Percentiles rank a stretch among this genome's conserved stretches.
Conservation (phyloP, 2,113 vertebrate species). For the Lagopus leucura region DNA sequence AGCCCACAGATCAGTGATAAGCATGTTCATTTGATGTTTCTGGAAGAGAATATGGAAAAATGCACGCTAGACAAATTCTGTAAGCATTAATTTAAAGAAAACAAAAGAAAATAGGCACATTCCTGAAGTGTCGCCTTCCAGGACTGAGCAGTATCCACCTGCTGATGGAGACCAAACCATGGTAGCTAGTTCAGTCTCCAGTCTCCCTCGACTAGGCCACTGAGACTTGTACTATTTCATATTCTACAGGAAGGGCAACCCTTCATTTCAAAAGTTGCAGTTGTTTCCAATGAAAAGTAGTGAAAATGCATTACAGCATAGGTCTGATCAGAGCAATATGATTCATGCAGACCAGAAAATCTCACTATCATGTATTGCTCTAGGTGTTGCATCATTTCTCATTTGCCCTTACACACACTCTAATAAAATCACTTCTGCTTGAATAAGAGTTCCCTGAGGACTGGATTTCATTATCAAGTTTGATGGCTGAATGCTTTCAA, state of each 20-base stretch:
- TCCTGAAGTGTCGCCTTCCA: background rate
- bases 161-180: background rate
- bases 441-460: conserved; percentile 20
- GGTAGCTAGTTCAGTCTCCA: background rate
- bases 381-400: background rate
- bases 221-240: background rate
- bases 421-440: conserved; percentile 35
- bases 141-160: background rate
- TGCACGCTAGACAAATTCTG: background rate
- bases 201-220: background rate
- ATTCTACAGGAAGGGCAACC: background rate
- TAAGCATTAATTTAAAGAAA: background rate
- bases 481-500: conserved; percentile 42
- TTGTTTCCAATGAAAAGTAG: background rate
- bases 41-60: background rate
- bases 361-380: fast-evolving
- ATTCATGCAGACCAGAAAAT: background rate
- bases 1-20: background rate
- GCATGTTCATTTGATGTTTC: background rate
- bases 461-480: conserved; percentile 7
- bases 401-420: background rate
- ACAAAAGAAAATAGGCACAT: background rate
- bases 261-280: background rate
- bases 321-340: background rate
- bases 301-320: background rate